These are phyloP conservation scores for Petrophora chlorosata DNA, from an alignment of 2,888 invertebrate species.

Conservation along the genomic window DNA sequence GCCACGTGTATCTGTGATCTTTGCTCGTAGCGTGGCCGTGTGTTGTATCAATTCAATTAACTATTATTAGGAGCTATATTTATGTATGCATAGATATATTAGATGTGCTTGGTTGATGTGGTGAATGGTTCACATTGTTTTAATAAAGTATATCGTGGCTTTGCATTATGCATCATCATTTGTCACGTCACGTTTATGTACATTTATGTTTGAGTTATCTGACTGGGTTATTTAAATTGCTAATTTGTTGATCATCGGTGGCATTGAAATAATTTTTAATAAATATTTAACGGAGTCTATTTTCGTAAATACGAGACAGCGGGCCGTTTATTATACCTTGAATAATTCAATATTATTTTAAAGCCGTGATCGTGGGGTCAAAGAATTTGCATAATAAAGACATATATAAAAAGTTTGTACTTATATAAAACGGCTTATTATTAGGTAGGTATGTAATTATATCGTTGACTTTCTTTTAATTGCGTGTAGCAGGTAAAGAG, in stretches of 20 bases:
- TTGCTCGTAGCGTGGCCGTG: conserved; percentile 14
- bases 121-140: too few species aligned
- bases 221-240: neutral
- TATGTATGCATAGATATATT: neutral
- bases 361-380: conserved; percentile 49
- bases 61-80: neutral
- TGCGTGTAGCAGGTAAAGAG: conserved; percentile 8
- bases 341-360: conserved; percentile 55
- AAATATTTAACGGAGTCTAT: conserved; percentile 39
- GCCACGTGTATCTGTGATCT: conserved; percentile 28
- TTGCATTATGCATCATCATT: too few species aligned
- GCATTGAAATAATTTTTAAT: conserved; percentile 5
- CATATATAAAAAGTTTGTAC: conserved; percentile 34
- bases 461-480: conserved; percentile 18
- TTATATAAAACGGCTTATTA: conserved; percentile 14
- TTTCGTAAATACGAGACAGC: conserved; percentile 43
- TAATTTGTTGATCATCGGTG: neutral
- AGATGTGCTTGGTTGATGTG: too few species aligned
- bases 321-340: conserved; percentile 49
- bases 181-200: too few species aligned
- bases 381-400: conserved; percentile 60
- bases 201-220: neutral
- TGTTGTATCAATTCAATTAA: conserved; percentile 2
- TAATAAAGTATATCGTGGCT: too few species aligned
- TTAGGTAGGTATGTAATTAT: too few species aligned